phyloP scores from a whole-genome alignment of 2,797 vertebrate genomes.

The Ctenopoma multispine region DNA sequence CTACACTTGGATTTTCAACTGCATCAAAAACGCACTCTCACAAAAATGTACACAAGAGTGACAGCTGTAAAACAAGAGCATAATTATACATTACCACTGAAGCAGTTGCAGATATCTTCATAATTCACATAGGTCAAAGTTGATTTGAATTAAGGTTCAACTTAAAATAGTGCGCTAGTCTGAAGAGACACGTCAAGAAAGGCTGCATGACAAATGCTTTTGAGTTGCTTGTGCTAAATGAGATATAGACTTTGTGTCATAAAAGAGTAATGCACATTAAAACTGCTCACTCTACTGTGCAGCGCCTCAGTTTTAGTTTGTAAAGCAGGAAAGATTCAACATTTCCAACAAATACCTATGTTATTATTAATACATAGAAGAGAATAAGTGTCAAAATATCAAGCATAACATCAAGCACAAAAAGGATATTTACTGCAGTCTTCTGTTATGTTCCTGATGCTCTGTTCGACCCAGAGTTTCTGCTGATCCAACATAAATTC shows the following conservation, averaged over 20 bases:
- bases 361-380: too few relatives aligned
- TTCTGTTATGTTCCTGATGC: slow-evolving; percentile 92
- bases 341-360: neutral
- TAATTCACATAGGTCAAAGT: slow-evolving; percentile 94
- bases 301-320: neutral
- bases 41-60: neutral
- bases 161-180: rapidly evolving
- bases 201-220: rapidly evolving
- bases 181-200: neutral
- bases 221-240: neutral
- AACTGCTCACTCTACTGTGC: neutral
- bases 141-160: slow-evolving; percentile 77
- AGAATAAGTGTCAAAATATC: neutral
- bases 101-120: slow-evolving; percentile 95
- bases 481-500: slow-evolving; percentile 93
- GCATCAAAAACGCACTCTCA: neutral
- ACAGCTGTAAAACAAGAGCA: neutral
- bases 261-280: neutral
- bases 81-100: slow-evolving; percentile 85
- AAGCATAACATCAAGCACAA: neutral
- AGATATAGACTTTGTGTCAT: neutral
- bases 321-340: slow-evolving; percentile 5
- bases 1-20: neutral
- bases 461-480: slow-evolving; percentile 92
- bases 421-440: slow-evolving; percentile 96